These are phyloP conservation scores for Neosalanx taihuensis DNA, from an alignment of 2,797 vertebrate genomes.

Conservation along the genomic window DNA sequence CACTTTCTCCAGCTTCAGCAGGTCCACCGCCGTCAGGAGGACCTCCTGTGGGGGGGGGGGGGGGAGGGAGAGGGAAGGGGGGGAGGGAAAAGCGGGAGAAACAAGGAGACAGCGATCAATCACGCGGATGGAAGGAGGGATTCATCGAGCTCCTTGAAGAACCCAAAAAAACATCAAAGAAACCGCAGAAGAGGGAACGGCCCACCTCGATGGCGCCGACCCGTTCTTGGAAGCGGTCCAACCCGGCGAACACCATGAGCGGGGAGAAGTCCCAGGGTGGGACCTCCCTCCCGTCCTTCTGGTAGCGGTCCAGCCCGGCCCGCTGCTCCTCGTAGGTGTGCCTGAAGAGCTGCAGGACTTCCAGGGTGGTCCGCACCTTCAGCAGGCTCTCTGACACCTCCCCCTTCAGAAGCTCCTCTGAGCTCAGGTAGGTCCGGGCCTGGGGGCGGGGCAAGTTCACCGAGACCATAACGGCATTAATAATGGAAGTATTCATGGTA, in stretches of 20 bases:
- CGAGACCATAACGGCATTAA: not conserved
- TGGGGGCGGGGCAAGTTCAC: conserved; percentile 42
- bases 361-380: conserved; percentile 72
- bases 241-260: conserved; percentile 74
- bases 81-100: not conserved
- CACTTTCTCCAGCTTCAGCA: conserved; percentile 85
- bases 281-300: conserved; percentile 66
- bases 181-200: not conserved
- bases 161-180: too few relatives aligned
- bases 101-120: not conserved
- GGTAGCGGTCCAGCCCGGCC: conserved; percentile 73
- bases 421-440: conserved; percentile 78
- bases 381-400: conserved; percentile 81
- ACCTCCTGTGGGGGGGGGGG: conserved; percentile 66
- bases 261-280: conserved; percentile 80
- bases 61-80: not conserved
- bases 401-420: conserved; percentile 87
- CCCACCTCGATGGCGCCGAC: conserved; percentile 78
- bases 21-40: conserved; percentile 77
- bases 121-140: not conserved
- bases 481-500: too few relatives aligned
- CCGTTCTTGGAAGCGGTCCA: conserved; percentile 80
- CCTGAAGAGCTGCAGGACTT: conserved; percentile 77
- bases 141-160: not conserved
- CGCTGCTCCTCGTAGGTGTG: conserved; percentile 71